phyloP scores from a whole-genome alignment of 2,113 vertebrate species.

The Axis porcinus region DNA sequence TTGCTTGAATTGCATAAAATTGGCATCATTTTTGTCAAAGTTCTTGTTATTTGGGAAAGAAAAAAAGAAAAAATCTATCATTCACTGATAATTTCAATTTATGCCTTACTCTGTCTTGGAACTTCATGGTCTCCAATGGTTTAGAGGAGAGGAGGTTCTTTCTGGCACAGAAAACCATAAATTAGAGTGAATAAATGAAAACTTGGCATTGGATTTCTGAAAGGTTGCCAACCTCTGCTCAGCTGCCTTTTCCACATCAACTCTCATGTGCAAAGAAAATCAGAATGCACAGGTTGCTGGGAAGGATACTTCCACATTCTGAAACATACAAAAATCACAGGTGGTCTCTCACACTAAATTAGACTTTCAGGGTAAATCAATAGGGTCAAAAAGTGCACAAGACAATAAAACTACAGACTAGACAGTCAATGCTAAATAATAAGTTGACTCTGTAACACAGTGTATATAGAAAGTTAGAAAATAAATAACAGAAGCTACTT shows the following conservation, averaged over 20 bases:
- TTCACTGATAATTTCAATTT: slow-evolving; percentile 55
- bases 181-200: slow-evolving; percentile 50
- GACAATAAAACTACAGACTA: slow-evolving; percentile 36
- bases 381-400: slow-evolving; percentile 20
- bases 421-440: slow-evolving; percentile 1
- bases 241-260: slow-evolving; percentile 43
- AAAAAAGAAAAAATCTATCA: slow-evolving; percentile 36
- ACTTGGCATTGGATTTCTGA: slow-evolving; percentile 37
- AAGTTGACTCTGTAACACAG: slow-evolving; percentile 1
- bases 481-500: slow-evolving; percentile 25
- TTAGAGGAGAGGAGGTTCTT: slow-evolving; percentile 32
- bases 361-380: slow-evolving; percentile 50
- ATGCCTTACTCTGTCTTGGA: not conserved
- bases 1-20: not conserved
- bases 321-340: slow-evolving; percentile 53
- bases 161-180: slow-evolving; percentile 30
- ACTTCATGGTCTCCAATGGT: slow-evolving; percentile 20
- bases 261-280: slow-evolving; percentile 44
- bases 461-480: not conserved
- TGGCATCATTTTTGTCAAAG: not conserved
- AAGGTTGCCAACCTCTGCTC: slow-evolving; percentile 54
- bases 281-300: slow-evolving; percentile 20
- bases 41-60: slow-evolving; percentile 1
- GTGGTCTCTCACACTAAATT: slow-evolving; percentile 48
- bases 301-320: slow-evolving; percentile 1